Base-by-base conservation (phyloP, 2,797 vertebrate species). In the Leptatherina wallacei region DNA sequence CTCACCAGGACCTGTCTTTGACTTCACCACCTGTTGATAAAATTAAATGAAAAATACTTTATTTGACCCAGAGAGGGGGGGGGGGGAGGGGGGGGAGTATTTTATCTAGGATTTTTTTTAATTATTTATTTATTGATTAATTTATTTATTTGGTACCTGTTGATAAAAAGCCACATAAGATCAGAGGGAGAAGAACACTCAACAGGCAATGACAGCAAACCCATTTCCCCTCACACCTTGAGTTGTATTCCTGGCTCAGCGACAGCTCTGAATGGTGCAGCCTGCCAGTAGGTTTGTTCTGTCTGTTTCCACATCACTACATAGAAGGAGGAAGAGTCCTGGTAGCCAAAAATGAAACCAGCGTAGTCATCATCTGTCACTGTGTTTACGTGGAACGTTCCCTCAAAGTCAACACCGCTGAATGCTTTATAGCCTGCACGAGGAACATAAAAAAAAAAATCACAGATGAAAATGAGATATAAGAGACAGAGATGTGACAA, bases 221-320 rank as follows among this genome's bases (percentile, higher is more conserved):
- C 49, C 95, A 18, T 35, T 8, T 18, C 20, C 20, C 29, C 14
- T 35, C 69, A 18, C 90, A 98, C 98, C 96, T 99, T 99, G 20
- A 99, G 96, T 76, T 99, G 98, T 90, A 99, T 99, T 75, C 98
- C 98, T 0, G 98, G 98, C 68, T 99, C 97, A 11, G 98, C 98
- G 0, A 99, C 98, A 0, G 98, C 98, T 76, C 98, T 93, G 93
- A 99, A 99, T 0, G 98, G 98, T 0, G 97, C 96, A 0, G 97
- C 97, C 88, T 99, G 98, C 98, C 98, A 99, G 87, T 99, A 99
- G 0, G 98, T 99, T 91, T 99, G 98, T 36, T 99, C 98, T 0
- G 98, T 99, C 92, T 99, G 98, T 82, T 99, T 99, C 98, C 98
- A 99, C 98, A 99, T 99, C 61, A 99, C 98, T 77, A 98, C 98